These are phyloP conservation scores for Metopolophium dirhodum DNA, from an alignment of 1,140 invertebrate species.

Conservation along the genomic window DNA sequence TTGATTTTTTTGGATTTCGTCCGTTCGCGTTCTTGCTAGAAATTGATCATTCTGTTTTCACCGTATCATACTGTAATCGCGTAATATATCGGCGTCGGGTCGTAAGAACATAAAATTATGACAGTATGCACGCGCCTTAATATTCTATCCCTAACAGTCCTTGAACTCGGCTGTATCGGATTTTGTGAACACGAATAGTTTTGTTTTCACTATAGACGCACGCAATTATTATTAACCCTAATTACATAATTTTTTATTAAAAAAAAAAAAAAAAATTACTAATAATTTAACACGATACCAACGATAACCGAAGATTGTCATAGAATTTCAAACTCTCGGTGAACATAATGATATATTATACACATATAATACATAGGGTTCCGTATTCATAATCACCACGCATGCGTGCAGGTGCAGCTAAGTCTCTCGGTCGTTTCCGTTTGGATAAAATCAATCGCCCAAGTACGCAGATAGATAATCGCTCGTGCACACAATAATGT, in stretches of 20 bases:
- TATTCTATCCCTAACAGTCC: background rate
- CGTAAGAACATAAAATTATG: background rate
- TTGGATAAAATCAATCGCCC: background rate
- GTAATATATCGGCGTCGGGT: background rate
- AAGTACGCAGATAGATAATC: too few relatives aligned
- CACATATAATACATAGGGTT: background rate
- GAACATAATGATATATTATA: background rate
- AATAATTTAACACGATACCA: background rate
- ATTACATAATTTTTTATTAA: background rate
- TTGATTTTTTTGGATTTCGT: background rate
- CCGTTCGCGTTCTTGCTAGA: background rate
- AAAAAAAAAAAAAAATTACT: background rate
- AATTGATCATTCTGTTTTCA: background rate
- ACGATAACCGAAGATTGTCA: background rate
- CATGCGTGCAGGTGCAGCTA: background rate
- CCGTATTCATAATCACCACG: background rate
- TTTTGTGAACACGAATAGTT: slow-evolving; percentile 3
- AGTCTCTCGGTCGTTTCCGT: background rate
- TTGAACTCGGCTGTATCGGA: background rate
- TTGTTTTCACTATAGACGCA: background rate
- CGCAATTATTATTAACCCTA: background rate
- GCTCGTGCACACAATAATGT: background rate
- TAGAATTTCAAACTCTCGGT: background rate
- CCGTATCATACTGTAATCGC: background rate
- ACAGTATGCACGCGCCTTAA: background rate